A percentile compares a stretch with the other conserved stretches of the same genome.
Conservation (phyloP, 2,113 vertebrate genomes). For the Myotis lucifugus region DNA sequence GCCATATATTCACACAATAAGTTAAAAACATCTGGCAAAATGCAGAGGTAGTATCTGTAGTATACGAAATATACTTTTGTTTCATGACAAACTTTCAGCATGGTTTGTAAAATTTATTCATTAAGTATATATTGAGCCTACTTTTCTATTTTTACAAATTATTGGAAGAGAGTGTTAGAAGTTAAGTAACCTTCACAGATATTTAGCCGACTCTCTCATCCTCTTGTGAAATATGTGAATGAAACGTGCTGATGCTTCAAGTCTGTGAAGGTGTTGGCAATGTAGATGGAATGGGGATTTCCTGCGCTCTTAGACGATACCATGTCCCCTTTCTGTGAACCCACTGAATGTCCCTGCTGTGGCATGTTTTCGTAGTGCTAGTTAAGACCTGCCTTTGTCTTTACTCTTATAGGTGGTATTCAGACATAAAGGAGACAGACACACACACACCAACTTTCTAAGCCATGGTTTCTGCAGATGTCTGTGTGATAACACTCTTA, state of each 20-base stretch:
- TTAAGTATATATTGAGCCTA: neutral
- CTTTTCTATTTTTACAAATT: neutral
- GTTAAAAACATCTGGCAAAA: constrained; percentile 20
- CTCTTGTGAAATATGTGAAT: neutral
- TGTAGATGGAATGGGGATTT: neutral
- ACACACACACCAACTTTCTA: neutral
- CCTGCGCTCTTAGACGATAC: neutral
- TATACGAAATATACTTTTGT: neutral
- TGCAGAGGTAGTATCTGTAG: neutral
- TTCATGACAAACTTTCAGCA: neutral
- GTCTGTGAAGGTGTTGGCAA: neutral
- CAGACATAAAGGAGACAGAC: neutral
- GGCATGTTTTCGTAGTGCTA: neutral
- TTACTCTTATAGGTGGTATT: neutral
- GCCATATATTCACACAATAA: neutral
- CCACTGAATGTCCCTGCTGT: neutral
- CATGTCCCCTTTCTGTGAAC: neutral
- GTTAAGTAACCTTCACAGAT: neutral
- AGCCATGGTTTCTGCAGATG: neutral
- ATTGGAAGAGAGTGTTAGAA: neutral
- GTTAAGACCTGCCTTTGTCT: neutral
- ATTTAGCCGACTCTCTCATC: neutral
- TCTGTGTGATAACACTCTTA: neutral
- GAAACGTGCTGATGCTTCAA: neutral
- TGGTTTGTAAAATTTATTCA: neutral